phyloP scores from a whole-genome alignment of 2,113 vertebrate genomes.

The Pterocles burchelli region DNA sequence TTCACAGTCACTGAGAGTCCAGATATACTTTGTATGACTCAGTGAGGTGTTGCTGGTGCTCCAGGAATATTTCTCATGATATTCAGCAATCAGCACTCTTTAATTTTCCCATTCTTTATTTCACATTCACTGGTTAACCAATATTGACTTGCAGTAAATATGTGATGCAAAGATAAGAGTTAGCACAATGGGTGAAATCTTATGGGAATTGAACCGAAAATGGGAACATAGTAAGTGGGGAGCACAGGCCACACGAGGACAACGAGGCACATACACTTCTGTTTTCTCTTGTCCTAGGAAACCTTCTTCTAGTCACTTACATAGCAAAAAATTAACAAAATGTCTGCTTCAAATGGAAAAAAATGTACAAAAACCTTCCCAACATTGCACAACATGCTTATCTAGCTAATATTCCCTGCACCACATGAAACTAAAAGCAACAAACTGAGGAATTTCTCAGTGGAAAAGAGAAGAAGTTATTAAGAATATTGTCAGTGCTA shows the following conservation, averaged over 20 bases:
- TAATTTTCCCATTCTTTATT: neutral
- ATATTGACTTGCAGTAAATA: neutral
- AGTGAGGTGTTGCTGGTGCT: rapidly evolving
- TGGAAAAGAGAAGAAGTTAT: neutral
- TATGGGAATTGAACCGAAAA: neutral
- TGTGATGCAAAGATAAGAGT: neutral
- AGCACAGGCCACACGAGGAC: neutral
- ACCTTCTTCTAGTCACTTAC: neutral
- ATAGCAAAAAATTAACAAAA: neutral
- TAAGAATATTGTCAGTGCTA: neutral
- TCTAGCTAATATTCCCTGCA: neutral
- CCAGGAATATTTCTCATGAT: neutral
- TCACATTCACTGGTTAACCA: neutral
- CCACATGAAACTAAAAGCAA: neutral
- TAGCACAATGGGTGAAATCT: neutral
- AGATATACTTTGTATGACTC: neutral
- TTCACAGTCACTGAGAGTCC: neutral
- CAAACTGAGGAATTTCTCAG: neutral
- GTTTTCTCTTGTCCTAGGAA: neutral
- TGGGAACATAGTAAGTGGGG: neutral
- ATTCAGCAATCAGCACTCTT: neutral
- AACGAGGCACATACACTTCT: neutral
- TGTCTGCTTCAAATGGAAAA: neutral
- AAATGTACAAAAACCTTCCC: neutral
- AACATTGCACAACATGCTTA: neutral